Base-by-base conservation (phyloP, 2,797 vertebrate genomes). In the Chelmon rostratus region DNA sequence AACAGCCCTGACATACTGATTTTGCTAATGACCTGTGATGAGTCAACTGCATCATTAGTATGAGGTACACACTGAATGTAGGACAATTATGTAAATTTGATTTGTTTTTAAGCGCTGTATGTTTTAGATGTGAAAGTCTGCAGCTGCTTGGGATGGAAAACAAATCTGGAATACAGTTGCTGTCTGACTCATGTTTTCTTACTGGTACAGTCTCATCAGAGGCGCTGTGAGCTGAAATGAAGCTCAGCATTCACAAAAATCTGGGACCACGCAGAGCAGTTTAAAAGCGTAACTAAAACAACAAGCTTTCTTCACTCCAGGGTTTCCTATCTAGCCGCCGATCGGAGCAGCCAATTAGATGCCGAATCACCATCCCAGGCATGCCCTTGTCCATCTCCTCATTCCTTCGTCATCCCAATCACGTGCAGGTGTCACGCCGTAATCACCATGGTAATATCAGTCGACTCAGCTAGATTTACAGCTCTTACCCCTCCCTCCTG, bases 401-500 rank as follows among this genome's bases (percentile, higher is more conserved):
- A 19, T 56, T 79, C 61, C 65, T 87, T 73, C 65, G 85, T 89
- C 87, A 73, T 66, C 62, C 52, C 2, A 15, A 63, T n/a, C 61
- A 61, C 9, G 47, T 73, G 33, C 52, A n/a, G 52, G 47, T 72
- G 81, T 79, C 80, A 81, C 75, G 59, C 70, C 12, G 28, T 86
- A 86, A 91, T 88, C 82, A 72, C 78, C 76, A 79, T 62, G 79
- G 79, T 28, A 72, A 86, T 92, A 94, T 94, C 69, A 44, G 83
- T 93, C 87, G 92, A 71, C 65, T 78, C 64, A 62, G 68, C 67
- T 13, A 86, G 84, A 93, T 91, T 88, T 91, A 92, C 64, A 78
- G 81, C 63, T 50, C 38, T 46, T 64, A 5, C 62, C 54, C 61
- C 70, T 64, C 69, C 61, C 58, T 73, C 42, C 64, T 50, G 50